Base-by-base conservation (phyloP, 2,113 vertebrate species). In the Myrmecobius fasciatus region DNA sequence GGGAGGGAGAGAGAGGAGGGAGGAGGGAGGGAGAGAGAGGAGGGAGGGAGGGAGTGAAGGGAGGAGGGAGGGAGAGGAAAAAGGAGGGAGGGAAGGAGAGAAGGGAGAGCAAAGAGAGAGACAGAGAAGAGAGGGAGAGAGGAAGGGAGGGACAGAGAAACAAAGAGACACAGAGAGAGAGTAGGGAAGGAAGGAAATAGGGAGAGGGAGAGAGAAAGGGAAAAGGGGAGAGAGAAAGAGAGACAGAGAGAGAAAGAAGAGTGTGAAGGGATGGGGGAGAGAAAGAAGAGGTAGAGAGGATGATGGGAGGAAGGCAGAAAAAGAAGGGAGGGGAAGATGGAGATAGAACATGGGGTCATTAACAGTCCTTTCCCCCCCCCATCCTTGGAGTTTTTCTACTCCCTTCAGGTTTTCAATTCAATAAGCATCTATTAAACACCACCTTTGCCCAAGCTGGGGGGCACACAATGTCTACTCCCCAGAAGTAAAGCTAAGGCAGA, bases 401-500 rank as follows among this genome's bases (percentile, higher is more conserved):
- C 60, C 12, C n/a, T 20, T 75, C 60, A 75, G 14, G 60, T 75
- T 75, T 75, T 20, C 56, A 31, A 60, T 12, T 60, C 56, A 75
- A 6, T 75, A 6, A 75, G 11, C 4, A 75, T 31, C 36, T 5
- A 67, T 67, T 31, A 67, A 67, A 67, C 31, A 31, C 56, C 11
- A 17, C 14, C 60, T n/a, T 14, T 36, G 60, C n/a, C 11, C 14
- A 17, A 75, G 31, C 12, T 36, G 10, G 12, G 36, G 60, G 31
- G 14, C 0, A n/a, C 1, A n/a, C 14, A 20, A n/a, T 17, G 31
- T n/a, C 17, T n/a, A 3, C 28, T 14, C 31, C 3, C 3, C 3
- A 75, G n/a, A 75, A n/a, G 31, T n/a, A 14, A 75, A 17, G 5
- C 60, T n/a, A 17, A 75, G 60, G 60, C 12, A 75, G 36, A 67